Base-by-base conservation (phyloP, 2,113 vertebrate species). In the Scartelaos histophorus region DNA sequence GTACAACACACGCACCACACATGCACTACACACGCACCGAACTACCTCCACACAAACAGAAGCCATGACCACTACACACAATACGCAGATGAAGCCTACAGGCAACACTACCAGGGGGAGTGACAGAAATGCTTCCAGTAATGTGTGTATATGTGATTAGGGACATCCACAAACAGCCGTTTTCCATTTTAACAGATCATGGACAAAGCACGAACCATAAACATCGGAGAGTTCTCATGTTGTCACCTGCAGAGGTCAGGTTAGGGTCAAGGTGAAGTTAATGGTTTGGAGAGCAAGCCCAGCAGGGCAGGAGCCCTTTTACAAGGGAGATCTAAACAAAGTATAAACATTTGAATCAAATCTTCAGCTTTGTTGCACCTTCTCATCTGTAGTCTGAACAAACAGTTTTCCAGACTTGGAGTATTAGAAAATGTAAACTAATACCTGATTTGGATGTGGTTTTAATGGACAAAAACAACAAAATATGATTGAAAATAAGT, bases 41-140 rank as follows among this genome's bases (percentile, higher is more conserved):
- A 82, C 82, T 83, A 85, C 86, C 87, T 88, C 84, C 87, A 91
- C 88, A 85, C 90, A 90, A 92, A 90, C 88, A 90, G 90, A 90
- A 89, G 85, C 85, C 58, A 60, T 73, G 3, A 79, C 77, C 82
- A 85, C 75, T 82, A 71, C 81, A 80, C 80, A 81, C 67, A 77
- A 82, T 71, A 64, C 73, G 72, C 34, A 75, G 82, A 76, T 85
- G 82, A 35, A 65, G 65, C 78, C 70, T 22, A 47, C 38, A 12
- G 73, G 75, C 82, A 85, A 84, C 82, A 80, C 75, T 87, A 81
- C 82, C 81, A 86, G 64, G 16, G 16, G 79, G 69, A 83, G 86
- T 71, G 61, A 16, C 81, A 69, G 80, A 60, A 47, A 66, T 73
- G 67, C 74, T 82, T 74, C 82, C 80, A 58, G 56, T 46, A 69